Evolutionary conservation across 2,797 vertebrate species (phyloP).

Genomic region (Sylvilagus floridanus): DNA sequence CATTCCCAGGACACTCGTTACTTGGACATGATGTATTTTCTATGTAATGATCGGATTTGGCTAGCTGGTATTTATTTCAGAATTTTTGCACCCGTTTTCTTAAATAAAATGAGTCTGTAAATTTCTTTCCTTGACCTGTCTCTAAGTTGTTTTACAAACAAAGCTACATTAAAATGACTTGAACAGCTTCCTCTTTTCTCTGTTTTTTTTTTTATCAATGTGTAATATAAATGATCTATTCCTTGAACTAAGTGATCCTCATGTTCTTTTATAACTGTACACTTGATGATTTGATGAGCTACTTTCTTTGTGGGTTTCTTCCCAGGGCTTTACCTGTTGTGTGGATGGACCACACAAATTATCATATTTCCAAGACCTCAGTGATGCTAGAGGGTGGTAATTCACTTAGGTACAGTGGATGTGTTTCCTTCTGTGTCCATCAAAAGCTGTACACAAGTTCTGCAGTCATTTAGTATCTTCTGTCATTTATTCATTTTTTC

Average conservation of each 20-base stretch:
- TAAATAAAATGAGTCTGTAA: conserved; percentile 43
- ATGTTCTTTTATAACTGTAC: conserved; percentile 11
- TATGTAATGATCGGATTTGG: conserved; percentile 44
- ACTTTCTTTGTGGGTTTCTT: not conserved
- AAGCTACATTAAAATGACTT: conserved; percentile 51
- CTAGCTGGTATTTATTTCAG: conserved; percentile 53
- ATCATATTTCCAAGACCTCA: not conserved
- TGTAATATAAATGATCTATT: conserved; percentile 29
- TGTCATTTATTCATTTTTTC: not conserved
- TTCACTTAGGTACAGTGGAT: not conserved
- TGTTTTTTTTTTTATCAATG: conserved; percentile 51
- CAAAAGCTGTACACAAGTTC: not conserved
- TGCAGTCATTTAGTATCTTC: not conserved
- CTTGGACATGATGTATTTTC: not conserved
- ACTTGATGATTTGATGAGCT: conserved; percentile 4
- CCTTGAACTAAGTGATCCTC: conserved; percentile 18
- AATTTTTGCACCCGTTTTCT: conserved; percentile 49
- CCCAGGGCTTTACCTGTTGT: not conserved
- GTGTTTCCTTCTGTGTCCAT: not conserved
- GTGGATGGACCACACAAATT: not conserved
- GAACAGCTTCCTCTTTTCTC: not conserved
- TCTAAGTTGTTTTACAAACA: conserved; percentile 52
- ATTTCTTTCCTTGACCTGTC: conserved; percentile 19
- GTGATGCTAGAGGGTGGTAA: not conserved
- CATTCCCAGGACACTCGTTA: not conserved